phyloP scores from a whole-genome alignment of 1,140 invertebrate species.

The Trichoplusia ni region DNA sequence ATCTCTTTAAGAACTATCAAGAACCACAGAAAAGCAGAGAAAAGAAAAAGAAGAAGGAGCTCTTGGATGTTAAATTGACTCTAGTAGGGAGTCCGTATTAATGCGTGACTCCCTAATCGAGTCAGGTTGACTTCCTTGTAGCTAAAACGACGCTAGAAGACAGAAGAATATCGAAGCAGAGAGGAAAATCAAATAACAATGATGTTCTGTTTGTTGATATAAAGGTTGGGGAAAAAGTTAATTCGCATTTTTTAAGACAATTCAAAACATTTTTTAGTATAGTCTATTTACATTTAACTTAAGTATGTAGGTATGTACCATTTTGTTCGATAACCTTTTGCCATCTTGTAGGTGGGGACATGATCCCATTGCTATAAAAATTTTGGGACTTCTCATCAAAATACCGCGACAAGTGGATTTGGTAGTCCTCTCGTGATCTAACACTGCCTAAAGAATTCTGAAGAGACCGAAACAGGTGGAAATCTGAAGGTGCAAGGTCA shows the following conservation, averaged over 20 bases:
- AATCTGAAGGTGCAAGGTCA: background rate
- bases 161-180: constrained; percentile 25
- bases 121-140: constrained; percentile 95
- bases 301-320: background rate
- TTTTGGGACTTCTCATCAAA: background rate
- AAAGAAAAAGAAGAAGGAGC: constrained; percentile 69
- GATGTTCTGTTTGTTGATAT: background rate
- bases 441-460: too few relatives aligned
- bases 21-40: constrained; percentile 35
- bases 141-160: constrained; percentile 71
- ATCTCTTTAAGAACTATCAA: background rate
- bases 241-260: too few relatives aligned
- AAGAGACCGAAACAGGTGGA: constrained; percentile 23
- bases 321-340: constrained; percentile 31
- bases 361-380: background rate
- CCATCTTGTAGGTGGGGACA: background rate
- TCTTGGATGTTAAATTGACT: constrained; percentile 96
- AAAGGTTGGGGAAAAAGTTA: too few relatives aligned
- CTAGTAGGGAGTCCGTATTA: constrained; percentile 96
- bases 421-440: background rate
- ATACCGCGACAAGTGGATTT: background rate
- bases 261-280: too few relatives aligned
- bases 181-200: background rate
- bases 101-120: constrained; percentile 96
- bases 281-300: too few relatives aligned